These are phyloP conservation scores for Dicyrtoma fusca DNA, from an alignment of 2,888 invertebrate species.

Conservation along the genomic window DNA sequence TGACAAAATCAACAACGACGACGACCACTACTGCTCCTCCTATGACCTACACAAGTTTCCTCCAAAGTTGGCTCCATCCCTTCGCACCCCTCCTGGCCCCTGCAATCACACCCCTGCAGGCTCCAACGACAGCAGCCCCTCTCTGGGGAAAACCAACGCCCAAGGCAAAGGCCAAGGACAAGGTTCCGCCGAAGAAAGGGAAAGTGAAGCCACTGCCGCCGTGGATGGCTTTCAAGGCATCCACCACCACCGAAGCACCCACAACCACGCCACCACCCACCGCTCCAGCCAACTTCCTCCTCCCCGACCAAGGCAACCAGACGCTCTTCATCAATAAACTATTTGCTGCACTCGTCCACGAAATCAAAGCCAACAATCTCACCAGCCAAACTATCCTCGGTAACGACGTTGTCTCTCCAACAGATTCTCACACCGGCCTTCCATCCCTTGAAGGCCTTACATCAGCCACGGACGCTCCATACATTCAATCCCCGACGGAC, in stretches of 20 bases:
- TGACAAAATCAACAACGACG: not conserved
- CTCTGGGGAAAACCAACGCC: too few relatives aligned
- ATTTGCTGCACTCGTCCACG: not conserved
- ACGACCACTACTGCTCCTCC: not conserved
- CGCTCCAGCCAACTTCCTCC: not conserved
- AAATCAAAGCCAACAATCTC: not conserved
- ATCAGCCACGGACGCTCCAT: not conserved
- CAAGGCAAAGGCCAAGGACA: too few relatives aligned
- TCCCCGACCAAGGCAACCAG: not conserved
- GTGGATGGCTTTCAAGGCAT: not conserved
- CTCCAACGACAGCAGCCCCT: too few relatives aligned
- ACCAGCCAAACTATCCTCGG: not conserved
- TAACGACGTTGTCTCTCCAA: not conserved
- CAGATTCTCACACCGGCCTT: not conserved
- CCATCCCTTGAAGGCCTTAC: not conserved
- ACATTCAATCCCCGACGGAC: not conserved
- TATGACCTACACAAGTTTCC: too few relatives aligned
- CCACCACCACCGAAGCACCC: conserved; percentile 11
- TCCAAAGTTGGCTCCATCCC: too few relatives aligned
- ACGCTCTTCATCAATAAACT: not conserved
- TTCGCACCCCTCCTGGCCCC: too few relatives aligned
- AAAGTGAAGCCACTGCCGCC: too few relatives aligned
- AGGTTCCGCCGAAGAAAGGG: too few relatives aligned
- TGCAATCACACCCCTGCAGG: too few relatives aligned
- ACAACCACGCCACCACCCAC: not conserved